Evolutionary conservation across 2,113 vertebrate genomes (phyloP).

Genomic region (Pteropus alecto): DNA sequence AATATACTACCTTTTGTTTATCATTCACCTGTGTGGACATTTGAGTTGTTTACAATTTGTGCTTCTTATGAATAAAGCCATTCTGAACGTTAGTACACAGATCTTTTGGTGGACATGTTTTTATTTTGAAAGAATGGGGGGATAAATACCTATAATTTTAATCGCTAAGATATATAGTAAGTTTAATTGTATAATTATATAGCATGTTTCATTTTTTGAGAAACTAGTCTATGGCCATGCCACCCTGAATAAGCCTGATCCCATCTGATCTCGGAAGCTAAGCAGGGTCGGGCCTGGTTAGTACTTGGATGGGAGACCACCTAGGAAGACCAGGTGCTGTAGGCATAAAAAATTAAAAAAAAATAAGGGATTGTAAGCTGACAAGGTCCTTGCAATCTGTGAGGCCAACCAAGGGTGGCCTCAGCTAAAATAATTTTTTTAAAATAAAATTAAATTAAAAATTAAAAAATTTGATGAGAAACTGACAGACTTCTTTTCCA

Average conservation of each 20-base stretch:
- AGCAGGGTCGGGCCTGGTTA: no score
- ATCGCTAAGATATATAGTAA: background rate
- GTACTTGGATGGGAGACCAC: no score
- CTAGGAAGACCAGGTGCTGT: no score
- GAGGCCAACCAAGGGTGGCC: no score
- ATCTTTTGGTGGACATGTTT: background rate
- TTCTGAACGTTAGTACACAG: background rate
- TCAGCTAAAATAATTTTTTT: no score
- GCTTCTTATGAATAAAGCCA: background rate
- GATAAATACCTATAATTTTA: background rate
- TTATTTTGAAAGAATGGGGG: background rate
- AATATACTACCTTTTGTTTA: background rate
- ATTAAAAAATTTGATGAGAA: background rate
- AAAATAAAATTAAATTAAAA: no score
- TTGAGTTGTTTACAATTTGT: background rate
- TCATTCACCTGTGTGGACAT: background rate
- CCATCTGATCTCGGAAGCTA: no score
- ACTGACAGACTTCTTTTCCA: background rate
- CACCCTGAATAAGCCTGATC: no score
- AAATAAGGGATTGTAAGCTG: no score
- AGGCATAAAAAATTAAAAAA: no score
- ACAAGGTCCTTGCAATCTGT: no score
- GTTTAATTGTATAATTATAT: background rate
- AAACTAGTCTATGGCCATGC: background rate
- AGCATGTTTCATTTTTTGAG: background rate